A percentile compares a stretch with the other conserved stretches of the same genome.
Evolutionary conservation across 2,888 invertebrate genomes (phyloP).

Genomic region (Meta bourneti): DNA sequence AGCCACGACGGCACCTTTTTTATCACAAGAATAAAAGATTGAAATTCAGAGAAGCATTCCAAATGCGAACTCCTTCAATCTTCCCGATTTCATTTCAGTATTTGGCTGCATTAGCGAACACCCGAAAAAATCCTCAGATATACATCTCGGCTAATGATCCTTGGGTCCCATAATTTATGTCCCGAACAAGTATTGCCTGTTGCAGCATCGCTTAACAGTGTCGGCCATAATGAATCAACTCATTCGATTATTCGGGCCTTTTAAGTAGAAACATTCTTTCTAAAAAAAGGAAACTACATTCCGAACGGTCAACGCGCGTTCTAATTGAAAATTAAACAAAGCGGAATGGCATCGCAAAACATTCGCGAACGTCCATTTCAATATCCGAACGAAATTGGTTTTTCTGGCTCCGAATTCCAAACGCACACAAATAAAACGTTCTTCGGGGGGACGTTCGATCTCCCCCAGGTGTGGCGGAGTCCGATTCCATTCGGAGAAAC

Average conservation of each 20-base stretch:
- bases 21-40: too few species aligned
- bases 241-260: neutral
- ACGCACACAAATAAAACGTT: too few species aligned
- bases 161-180: neutral
- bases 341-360: neutral
- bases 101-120: too few species aligned
- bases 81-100: too few species aligned
- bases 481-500: neutral
- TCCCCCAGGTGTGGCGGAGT: neutral
- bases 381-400: too few species aligned
- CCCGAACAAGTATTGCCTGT: neutral
- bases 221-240: neutral
- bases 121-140: neutral
- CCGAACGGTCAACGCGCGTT: neutral
- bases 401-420: too few species aligned
- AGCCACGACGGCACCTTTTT: too few species aligned
- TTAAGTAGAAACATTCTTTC: neutral
- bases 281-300: neutral
- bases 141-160: neutral
- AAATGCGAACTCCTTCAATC: too few species aligned
- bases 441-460: neutral
- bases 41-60: too few species aligned
- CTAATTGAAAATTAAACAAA: neutral
- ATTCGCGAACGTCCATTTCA: neutral
- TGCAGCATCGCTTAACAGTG: neutral